Evolutionary conservation across 2,113 vertebrate species (phyloP), one percentile per base, ranked within the genome.

Genomic region (Actinemys pallida): DNA sequence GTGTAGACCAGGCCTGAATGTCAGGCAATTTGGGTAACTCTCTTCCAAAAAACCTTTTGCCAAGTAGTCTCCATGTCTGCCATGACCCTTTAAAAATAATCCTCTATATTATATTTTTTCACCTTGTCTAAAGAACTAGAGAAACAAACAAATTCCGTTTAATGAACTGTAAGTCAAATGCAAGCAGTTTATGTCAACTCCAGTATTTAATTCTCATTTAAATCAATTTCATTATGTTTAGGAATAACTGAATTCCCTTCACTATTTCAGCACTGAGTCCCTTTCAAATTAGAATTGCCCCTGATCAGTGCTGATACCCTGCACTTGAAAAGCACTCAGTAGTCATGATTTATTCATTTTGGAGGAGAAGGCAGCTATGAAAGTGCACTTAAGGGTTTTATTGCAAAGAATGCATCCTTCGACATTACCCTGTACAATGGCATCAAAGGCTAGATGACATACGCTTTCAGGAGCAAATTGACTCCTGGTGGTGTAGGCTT

Each of bases 151-250:
- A 19, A 81, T 5, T 49, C 20, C 72, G 88, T 94, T 95, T 90
- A 81, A 95, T 86, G 80, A 91, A 91, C 22, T 93, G 93, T 75
- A 94, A 91, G 90, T 86, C 54, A 93, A 90, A 69, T 81, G 84
- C 93, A 96, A 96, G 65, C 42, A 42, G 17, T 75, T 35, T 94
- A n/a, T 65, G 80, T 83, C 84, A 87, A 27, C 54, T 93, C 90
- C 25, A 75, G 50, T 42, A 22, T 35, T 42, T 81, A 94, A 91
- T 96, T 93, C 49, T 72, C 45, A 56, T 90, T 81, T 85, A 95
- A 93, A 90, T 83, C 27, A 19, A 85, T 75, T 76, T 24, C 91
- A 92, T 96, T 95, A 83, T 6, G 4, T 87, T 50, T 83, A 90
- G 85, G 25, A 94, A 92, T 93, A 91, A 94, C 92, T 91, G 52